Base-by-base conservation (phyloP, 2,888 invertebrate species). In the Mycogona germanica region DNA sequence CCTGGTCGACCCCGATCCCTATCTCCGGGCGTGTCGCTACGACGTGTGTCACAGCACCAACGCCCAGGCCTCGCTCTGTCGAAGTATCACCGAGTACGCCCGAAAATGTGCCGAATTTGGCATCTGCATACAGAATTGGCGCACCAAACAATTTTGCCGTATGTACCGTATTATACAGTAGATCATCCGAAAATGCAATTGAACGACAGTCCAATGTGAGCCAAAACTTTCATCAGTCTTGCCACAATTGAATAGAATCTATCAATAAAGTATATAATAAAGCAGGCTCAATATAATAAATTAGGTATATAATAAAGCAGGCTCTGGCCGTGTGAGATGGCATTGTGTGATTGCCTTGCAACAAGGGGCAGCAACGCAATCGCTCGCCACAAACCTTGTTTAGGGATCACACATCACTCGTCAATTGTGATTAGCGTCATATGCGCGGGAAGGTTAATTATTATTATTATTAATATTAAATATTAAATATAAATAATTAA, bases 61-160 rank as follows among this genome's bases (percentile, higher is more conserved):
- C 28, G 56, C 61, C 17, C 73, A 76, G 59, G 74, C 74, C 5
- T 75, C 76, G 46, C 72, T 78, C 1, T 88, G 88, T 64, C 72
- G 72, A 19, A 72, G 78, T 0, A 69, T 87, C 17, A 78, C 80
- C 61, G 78, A 81, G 0, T 88, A 87, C 66, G 84, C 82, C 0
- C 74, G 78, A 55, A 81, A 80, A 60, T 88, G 88, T 62, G 72
- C 77, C 14, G 71, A 75, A 14, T 75, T 76, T 53, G 84, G 81
- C 9, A 74, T 87, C n/a, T 87, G 87, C 63, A 70, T 83, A 1
- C 46, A 61, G 17, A 72, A 79, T 61, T 87, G 88, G 86, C 74
- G 84, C 51, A 71, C 70, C 0, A 72, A 71, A 0, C 65, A 72
- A 1, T 66, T 80, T 0, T 88, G 88, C 64, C 81, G 62, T 62